These are phyloP conservation scores for Pachyrhynchus sulphureomaculatus DNA, from an alignment of 1,140 invertebrate genomes.

Conservation along the genomic window DNA sequence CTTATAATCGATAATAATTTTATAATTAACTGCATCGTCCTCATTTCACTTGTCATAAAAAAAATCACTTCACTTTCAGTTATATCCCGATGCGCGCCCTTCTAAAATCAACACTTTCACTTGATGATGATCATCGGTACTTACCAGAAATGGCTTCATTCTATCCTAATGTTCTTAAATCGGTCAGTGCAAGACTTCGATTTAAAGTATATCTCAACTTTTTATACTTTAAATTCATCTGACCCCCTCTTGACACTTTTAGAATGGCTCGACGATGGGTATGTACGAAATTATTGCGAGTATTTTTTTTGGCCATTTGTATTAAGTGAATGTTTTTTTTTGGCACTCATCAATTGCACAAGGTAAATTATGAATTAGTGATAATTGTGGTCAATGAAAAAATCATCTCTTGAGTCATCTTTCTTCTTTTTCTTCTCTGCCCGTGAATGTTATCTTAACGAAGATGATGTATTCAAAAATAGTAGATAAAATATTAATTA, in stretches of 20 bases:
- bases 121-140: not conserved
- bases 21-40: not conserved
- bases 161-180: conserved; percentile 15
- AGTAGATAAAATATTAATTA: too few relatives aligned
- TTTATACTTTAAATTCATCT: conserved; percentile 25
- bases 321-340: conserved; percentile 30
- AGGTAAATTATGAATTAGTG: conserved; percentile 15
- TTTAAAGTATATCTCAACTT: conserved; percentile 19
- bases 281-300: conserved; percentile 11
- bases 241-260: conserved; percentile 12
- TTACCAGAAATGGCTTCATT: conserved; percentile 29
- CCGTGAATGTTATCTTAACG: too few relatives aligned
- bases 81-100: not conserved
- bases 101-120: conserved; percentile 2
- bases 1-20: not conserved
- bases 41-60: not conserved
- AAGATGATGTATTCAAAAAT: too few relatives aligned
- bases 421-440: not conserved
- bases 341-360: conserved; percentile 9
- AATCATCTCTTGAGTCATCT: conserved; percentile 11
- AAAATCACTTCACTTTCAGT: conserved; percentile 8
- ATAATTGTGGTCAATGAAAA: conserved; percentile 21
- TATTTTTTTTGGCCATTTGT: conserved; percentile 28
- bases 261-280: conserved; percentile 17
- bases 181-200: conserved; percentile 25